Conservation (phyloP, 2,113 vertebrate species). For the Mungos mungo region DNA sequence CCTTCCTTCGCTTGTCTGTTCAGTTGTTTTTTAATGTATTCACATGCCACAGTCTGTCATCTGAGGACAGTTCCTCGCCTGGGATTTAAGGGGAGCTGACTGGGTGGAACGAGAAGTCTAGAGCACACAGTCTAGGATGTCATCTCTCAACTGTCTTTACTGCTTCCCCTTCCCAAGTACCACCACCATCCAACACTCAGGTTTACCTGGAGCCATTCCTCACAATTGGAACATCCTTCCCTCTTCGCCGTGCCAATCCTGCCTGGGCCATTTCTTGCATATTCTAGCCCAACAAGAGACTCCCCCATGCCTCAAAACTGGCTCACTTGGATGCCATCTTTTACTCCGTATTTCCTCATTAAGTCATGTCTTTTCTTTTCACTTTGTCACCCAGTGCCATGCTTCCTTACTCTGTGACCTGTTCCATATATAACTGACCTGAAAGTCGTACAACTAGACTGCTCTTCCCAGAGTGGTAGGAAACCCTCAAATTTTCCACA, state of each 20-base stretch:
- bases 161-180: neutral
- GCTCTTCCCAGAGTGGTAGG: neutral
- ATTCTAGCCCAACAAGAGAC: constrained; percentile 14
- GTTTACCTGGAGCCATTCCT: constrained; percentile 36
- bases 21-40: constrained; percentile 40
- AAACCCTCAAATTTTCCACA: constrained; percentile 1
- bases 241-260: constrained; percentile 25
- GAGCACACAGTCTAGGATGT: neutral
- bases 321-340: neutral
- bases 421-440: constrained; percentile 12
- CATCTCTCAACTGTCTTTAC: neutral
- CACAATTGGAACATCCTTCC: neutral
- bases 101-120: neutral
- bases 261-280: neutral
- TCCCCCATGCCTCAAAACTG: neutral
- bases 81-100: constrained; percentile 25
- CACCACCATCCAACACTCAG: neutral
- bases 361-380: constrained; percentile 47
- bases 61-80: neutral
- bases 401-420: neutral
- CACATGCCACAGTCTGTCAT: neutral
- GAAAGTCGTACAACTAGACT: neutral
- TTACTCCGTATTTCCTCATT: neutral
- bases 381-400: constrained; percentile 20
- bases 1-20: constrained; percentile 4